These are phyloP conservation scores for Lophius piscatorius DNA, from an alignment of 2,113 vertebrate genomes.

Conservation along the genomic window DNA sequence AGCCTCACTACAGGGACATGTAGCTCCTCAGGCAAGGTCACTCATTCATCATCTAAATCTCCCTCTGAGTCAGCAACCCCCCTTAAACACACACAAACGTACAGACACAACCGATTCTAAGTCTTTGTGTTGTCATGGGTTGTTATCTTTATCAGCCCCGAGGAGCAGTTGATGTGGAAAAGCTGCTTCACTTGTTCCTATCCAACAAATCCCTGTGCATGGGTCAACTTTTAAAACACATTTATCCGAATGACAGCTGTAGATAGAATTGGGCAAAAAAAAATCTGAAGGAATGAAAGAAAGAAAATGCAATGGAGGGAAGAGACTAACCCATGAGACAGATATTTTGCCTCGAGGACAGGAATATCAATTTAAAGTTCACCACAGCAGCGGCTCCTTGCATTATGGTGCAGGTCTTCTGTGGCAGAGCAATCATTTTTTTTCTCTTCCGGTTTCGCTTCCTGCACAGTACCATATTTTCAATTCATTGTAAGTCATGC, in stretches of 20 bases:
- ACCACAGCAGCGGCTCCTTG: constrained; percentile 12
- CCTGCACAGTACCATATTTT: background rate
- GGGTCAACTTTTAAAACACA: constrained; percentile 38
- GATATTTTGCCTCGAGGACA: constrained; percentile 50
- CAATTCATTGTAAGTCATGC: constrained; percentile 8
- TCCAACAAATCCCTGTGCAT: constrained; percentile 26
- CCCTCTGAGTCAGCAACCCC: constrained; percentile 37
- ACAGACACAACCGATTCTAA: constrained; percentile 12
- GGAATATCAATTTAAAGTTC: constrained; percentile 56
- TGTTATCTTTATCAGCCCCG: constrained; percentile 61
- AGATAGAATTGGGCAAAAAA: constrained; percentile 25
- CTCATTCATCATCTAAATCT: constrained; percentile 71
- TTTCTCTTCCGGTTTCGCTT: constrained; percentile 14
- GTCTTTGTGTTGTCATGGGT: constrained; percentile 36
- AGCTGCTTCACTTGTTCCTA: constrained; percentile 20
- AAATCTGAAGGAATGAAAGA: constrained; percentile 29
- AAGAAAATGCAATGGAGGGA: constrained; percentile 11
- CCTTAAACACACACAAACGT: background rate
- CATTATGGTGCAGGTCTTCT: constrained; percentile 18
- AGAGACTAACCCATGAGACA: constrained; percentile 31
- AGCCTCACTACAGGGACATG: constrained; percentile 50
- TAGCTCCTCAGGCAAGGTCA: constrained; percentile 73
- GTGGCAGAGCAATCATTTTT: background rate
- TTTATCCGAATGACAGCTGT: constrained; percentile 29
- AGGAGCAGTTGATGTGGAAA: constrained; percentile 31